phyloP scores from a whole-genome alignment of 2,113 vertebrate species.

The Aythya baeri region DNA sequence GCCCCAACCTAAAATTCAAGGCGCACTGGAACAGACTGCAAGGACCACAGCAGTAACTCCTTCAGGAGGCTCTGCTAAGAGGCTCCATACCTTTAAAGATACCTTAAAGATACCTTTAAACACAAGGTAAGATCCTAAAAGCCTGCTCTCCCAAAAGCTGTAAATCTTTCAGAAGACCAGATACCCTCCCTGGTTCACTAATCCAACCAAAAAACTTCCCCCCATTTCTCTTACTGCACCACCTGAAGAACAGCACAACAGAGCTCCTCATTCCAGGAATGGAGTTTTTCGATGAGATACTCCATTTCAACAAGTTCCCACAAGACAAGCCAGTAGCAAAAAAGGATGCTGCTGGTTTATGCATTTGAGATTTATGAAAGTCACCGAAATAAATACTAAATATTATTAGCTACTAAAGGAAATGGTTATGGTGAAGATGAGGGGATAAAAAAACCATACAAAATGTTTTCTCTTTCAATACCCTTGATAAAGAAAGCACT shows the following conservation, averaged over 20 bases:
- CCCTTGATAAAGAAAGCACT: slow-evolving; percentile 32
- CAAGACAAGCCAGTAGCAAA: slow-evolving; percentile 21
- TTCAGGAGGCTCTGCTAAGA: not conserved
- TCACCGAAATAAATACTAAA: slow-evolving; percentile 35
- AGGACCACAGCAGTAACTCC: not conserved
- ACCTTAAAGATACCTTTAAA: not conserved
- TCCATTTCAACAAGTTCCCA: slow-evolving; percentile 45
- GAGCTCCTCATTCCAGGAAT: not conserved
- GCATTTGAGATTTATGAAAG: slow-evolving; percentile 49
- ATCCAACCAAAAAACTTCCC: not conserved
- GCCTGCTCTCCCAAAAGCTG: not conserved
- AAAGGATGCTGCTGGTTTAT: slow-evolving; percentile 38
- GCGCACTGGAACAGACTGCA: not conserved
- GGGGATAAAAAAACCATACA: not conserved
- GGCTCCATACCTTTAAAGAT: not conserved
- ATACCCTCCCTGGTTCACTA: not conserved
- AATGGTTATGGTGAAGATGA: slow-evolving; percentile 13
- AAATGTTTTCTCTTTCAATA: slow-evolving; percentile 3
- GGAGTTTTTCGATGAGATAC: slow-evolving; percentile 21
- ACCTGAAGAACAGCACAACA: not conserved
- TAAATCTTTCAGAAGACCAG: not conserved
- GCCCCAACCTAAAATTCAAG: not conserved
- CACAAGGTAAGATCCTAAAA: not conserved
- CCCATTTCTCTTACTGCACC: not conserved
- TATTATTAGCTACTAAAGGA: slow-evolving; percentile 62